A percentile compares a stretch with the other conserved stretches of the same genome.
These are phyloP conservation scores for Pedionomus torquatus DNA, from an alignment of 2,113 vertebrate genomes.

Conservation along the genomic window DNA sequence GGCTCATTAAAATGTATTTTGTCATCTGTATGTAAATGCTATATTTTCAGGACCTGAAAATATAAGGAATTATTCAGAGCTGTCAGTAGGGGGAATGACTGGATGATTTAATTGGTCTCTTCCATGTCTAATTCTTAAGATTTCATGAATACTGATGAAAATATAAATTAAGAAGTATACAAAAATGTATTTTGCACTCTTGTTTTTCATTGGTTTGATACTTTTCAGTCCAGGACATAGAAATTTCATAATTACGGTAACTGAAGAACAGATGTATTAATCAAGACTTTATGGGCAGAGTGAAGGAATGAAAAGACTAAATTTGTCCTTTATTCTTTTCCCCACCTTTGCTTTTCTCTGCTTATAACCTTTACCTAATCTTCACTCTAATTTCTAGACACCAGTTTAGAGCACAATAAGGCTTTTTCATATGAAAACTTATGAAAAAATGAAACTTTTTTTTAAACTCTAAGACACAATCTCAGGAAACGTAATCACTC, in stretches of 20 bases:
- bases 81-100: not conserved
- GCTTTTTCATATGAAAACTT: not conserved
- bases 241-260: not conserved
- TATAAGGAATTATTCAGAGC: not conserved
- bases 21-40: slow-evolving; percentile 17
- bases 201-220: not conserved
- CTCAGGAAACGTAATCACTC: not conserved
- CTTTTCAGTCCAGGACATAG: not conserved
- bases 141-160: slow-evolving; percentile 8
- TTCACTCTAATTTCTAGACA: not conserved
- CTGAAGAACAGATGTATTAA: not conserved
- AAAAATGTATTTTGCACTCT: not conserved
- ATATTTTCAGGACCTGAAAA: slow-evolving; percentile 19
- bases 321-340: not conserved
- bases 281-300: not conserved
- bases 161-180: not conserved
- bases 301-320: not conserved
- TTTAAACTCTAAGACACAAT: not conserved
- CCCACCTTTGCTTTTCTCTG: not conserved
- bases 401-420: not conserved
- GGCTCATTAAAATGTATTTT: slow-evolving; percentile 30
- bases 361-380: not conserved
- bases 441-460: not conserved
- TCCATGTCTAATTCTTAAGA: not conserved
- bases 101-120: slow-evolving; percentile 11